These are phyloP conservation scores for Engystomops pustulosus DNA, from an alignment of 2,113 vertebrate genomes.

Conservation along the genomic window DNA sequence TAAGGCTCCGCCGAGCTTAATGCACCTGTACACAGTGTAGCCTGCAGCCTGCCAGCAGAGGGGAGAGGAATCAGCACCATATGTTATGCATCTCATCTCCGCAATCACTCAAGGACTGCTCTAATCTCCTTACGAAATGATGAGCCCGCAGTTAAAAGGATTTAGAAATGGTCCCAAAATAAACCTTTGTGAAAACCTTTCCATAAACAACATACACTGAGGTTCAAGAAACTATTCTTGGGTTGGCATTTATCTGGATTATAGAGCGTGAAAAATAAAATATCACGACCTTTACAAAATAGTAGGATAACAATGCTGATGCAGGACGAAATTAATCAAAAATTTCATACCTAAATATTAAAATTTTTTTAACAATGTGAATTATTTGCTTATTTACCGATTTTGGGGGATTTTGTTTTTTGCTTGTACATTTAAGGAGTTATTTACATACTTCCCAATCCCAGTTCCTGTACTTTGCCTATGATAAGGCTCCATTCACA, in stretches of 20 bases:
- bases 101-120: conserved; percentile 52
- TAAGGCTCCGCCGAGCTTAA: conserved; percentile 31
- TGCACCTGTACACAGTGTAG: conserved; percentile 38
- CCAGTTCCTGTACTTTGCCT: no score
- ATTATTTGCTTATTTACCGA: no score
- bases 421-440: no score
- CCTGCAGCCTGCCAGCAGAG: conserved; percentile 44
- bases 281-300: no score
- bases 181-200: conserved; percentile 17
- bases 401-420: no score
- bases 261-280: background rate
- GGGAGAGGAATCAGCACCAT: conserved; percentile 32
- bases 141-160: conserved; percentile 56
- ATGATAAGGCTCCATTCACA: no score
- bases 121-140: conserved; percentile 52
- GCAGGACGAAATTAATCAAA: no score
- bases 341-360: no score
- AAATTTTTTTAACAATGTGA: no score
- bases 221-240: background rate
- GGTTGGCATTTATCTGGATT: background rate
- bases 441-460: no score
- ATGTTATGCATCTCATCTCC: conserved; percentile 53
- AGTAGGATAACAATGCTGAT: no score
- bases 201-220: conserved; percentile 24
- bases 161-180: conserved; percentile 35